These are phyloP conservation scores for Trachurus trachurus DNA, from an alignment of 2,797 vertebrate genomes.

Conservation along the genomic window DNA sequence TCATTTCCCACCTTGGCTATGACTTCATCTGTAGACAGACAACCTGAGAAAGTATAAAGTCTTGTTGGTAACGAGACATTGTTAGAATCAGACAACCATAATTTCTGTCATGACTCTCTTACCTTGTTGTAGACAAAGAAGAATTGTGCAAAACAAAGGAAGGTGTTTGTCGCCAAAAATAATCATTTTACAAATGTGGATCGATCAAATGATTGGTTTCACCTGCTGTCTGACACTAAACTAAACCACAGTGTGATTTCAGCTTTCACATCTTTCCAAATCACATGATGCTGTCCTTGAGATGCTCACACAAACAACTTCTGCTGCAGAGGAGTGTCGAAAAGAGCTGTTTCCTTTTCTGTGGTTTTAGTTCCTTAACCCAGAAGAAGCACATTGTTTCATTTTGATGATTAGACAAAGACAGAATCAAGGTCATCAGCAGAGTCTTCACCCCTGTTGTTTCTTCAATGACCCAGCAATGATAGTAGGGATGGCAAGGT, in stretches of 20 bases:
- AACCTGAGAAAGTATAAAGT: slow-evolving; percentile 44
- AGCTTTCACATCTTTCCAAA: slow-evolving; percentile 65
- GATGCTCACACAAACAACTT: slow-evolving; percentile 75
- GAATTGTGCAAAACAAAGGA: slow-evolving; percentile 30
- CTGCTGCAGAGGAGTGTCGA: slow-evolving; percentile 65
- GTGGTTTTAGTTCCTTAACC: slow-evolving; percentile 82
- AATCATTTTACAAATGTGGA: slow-evolving; percentile 45
- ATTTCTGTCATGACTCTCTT: slow-evolving; percentile 29
- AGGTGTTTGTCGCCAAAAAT: not conserved
- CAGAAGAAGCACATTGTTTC: slow-evolving; percentile 23
- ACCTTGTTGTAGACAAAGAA: slow-evolving; percentile 68
- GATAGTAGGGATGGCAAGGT: not conserved
- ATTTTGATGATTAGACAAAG: slow-evolving; percentile 64
- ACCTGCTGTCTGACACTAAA: slow-evolving; percentile 51
- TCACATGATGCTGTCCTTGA: slow-evolving; percentile 73
- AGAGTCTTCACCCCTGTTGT: not conserved
- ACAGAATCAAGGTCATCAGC: slow-evolving; percentile 37
- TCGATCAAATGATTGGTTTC: slow-evolving; percentile 14
- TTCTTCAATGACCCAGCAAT: not conserved
- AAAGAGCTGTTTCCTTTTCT: slow-evolving; percentile 71
- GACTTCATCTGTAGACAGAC: not conserved
- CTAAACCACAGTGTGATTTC: slow-evolving; percentile 37
- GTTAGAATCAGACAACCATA: not conserved
- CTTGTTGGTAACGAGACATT: not conserved
- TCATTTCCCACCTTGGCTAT: slow-evolving; percentile 78